phyloP scores from a whole-genome alignment of 2,113 vertebrate species.

The Chaetodon auriga region DNA sequence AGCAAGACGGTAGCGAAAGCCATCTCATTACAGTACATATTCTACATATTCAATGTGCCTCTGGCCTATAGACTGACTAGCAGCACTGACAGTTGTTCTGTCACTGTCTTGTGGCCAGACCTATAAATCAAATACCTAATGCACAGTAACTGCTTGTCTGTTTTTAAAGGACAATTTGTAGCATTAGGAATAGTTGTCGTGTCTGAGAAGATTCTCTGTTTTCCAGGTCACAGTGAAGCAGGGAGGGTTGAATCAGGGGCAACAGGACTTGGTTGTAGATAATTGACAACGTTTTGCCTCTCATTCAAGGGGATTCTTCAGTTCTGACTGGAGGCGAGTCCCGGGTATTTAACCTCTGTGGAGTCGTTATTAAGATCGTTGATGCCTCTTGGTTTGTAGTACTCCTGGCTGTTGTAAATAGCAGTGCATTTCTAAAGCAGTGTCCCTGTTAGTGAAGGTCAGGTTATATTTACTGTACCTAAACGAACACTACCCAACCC shows the following conservation, averaged over 20 bases:
- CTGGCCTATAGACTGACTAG: slow-evolving; percentile 35
- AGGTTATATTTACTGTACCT: neutral
- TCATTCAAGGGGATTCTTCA: too few species aligned
- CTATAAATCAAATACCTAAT: slow-evolving; percentile 9
- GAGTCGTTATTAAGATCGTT: too few species aligned
- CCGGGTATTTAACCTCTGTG: too few species aligned
- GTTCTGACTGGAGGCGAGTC: too few species aligned
- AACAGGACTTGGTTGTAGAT: too few species aligned
- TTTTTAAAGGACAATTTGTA: neutral
- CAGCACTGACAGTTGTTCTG: slow-evolving; percentile 16
- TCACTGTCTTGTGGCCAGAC: neutral
- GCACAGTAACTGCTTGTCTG: neutral
- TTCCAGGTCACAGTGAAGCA: too few species aligned
- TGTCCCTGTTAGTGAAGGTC: neutral
- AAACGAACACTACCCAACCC: neutral
- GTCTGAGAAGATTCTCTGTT: too few species aligned
- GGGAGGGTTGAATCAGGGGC: too few species aligned
- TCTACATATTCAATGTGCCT: slow-evolving; percentile 46
- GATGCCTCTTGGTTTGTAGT: too few species aligned
- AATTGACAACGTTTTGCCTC: too few species aligned
- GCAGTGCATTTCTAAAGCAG: neutral
- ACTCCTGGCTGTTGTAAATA: too few species aligned
- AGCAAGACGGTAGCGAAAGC: slow-evolving; percentile 36
- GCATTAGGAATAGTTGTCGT: neutral
- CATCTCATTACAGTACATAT: slow-evolving; percentile 45